Evolutionary conservation across 2,797 vertebrate species (phyloP).

Genomic region (Yasuhikotakia modesta): DNA sequence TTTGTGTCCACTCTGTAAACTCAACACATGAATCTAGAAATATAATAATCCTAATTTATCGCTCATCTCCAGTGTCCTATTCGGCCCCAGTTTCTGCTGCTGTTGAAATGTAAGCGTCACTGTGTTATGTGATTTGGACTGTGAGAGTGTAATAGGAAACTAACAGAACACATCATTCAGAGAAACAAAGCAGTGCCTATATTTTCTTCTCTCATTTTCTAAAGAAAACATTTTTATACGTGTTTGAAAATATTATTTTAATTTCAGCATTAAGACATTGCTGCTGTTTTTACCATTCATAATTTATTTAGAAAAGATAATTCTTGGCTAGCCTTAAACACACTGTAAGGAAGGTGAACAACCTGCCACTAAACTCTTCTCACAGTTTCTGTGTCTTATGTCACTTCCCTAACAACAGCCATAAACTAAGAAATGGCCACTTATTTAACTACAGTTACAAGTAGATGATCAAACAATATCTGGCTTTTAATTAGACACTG

Average conservation of each 20-base stretch:
- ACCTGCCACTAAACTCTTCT: slow-evolving; percentile 60
- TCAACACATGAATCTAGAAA: not conserved
- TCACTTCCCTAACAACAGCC: slow-evolving; percentile 57
- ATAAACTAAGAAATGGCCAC: not conserved
- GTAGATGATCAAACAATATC: not conserved
- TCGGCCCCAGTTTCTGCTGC: not conserved
- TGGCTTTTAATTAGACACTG: not conserved
- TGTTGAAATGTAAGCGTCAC: slow-evolving; percentile 3
- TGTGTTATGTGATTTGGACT: not conserved
- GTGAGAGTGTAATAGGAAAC: slow-evolving; percentile 10
- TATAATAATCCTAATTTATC: not conserved
- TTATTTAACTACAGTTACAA: not conserved
- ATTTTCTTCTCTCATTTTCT: not conserved
- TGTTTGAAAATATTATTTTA: not conserved
- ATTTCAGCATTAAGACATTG: slow-evolving; percentile 8
- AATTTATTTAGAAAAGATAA: not conserved
- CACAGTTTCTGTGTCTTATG: slow-evolving; percentile 54
- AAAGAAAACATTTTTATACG: not conserved
- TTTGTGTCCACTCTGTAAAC: not conserved
- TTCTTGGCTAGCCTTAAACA: not conserved
- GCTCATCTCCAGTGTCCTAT: slow-evolving; percentile 9
- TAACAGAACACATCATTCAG: slow-evolving; percentile 12
- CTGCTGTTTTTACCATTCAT: not conserved
- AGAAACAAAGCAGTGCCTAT: slow-evolving; percentile 7
- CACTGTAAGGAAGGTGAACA: not conserved